Conservation (phyloP, 1,140 invertebrate genomes). For the Rhagoletis zephyria region DNA sequence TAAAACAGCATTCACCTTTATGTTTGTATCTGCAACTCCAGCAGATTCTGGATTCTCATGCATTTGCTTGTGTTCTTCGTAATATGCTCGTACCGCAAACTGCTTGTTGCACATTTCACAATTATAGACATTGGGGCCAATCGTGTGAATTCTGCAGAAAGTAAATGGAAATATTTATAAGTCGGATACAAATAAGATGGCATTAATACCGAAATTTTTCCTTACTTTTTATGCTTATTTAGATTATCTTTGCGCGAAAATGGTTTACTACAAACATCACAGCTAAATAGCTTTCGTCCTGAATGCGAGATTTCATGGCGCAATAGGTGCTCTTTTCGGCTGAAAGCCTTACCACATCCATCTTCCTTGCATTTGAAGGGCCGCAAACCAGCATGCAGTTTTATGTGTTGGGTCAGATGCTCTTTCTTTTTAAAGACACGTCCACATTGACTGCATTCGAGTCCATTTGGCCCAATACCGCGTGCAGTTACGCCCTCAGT, state of each 20-base stretch:
- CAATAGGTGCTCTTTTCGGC: conserved; percentile 81
- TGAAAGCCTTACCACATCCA: conserved; percentile 82
- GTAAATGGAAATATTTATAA: conserved; percentile 29
- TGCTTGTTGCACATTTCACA: conserved; percentile 83
- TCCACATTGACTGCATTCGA: conserved; percentile 75
- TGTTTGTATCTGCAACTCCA: conserved; percentile 18
- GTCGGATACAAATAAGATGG: neutral
- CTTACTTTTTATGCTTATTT: conserved; percentile 79
- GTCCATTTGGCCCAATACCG: neutral
- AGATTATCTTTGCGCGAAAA: conserved; percentile 86
- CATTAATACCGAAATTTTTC: conserved; percentile 7
- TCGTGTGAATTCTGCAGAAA: conserved; percentile 63
- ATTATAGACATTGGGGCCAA: conserved; percentile 80
- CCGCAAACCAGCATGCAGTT: conserved; percentile 80
- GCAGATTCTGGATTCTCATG: conserved; percentile 56
- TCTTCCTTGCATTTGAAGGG: conserved; percentile 78
- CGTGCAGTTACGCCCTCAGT: neutral
- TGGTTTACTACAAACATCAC: conserved; percentile 83
- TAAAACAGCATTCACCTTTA: conserved; percentile 39
- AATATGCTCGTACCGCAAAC: conserved; percentile 82
- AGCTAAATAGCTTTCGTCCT: conserved; percentile 82
- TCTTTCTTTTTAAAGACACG: conserved; percentile 84
- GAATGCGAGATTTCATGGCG: conserved; percentile 84
- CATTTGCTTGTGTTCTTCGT: conserved; percentile 76
- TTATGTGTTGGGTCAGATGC: conserved; percentile 81